phyloP scores from a whole-genome alignment of 2,797 vertebrate species.

The Rachycentron canadum region DNA sequence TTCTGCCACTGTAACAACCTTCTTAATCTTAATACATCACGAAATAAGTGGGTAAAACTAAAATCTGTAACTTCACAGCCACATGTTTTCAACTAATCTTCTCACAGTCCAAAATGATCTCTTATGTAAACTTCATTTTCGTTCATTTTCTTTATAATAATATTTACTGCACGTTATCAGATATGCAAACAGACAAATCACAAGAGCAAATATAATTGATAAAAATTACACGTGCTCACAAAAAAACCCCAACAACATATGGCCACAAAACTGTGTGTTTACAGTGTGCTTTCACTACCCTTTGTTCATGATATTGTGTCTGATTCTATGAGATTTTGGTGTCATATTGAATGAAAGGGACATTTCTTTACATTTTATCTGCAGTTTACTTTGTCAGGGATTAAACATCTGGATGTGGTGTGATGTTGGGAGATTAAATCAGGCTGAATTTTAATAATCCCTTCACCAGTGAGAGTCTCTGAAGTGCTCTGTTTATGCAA shows the following conservation, averaged over 20 bases:
- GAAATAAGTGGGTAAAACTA: background rate
- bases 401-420: constrained; percentile 33
- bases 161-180: background rate
- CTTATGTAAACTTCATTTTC: background rate
- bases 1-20: too few relatives aligned
- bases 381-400: constrained; percentile 7
- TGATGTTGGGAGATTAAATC: constrained; percentile 31
- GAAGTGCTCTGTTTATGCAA: background rate
- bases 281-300: too few relatives aligned
- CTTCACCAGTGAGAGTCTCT: background rate
- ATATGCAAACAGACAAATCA: background rate
- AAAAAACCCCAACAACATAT: too few relatives aligned
- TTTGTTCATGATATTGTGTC: background rate
- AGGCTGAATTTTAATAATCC: constrained; percentile 19
- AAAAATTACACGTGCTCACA: background rate
- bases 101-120: background rate
- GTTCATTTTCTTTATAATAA: background rate
- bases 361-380: background rate
- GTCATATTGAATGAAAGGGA: background rate
- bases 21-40: too few relatives aligned
- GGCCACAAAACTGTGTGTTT: too few relatives aligned
- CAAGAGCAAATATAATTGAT: background rate
- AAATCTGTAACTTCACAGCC: background rate
- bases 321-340: background rate
- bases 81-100: background rate